Evolutionary conservation across 2,888 invertebrate genomes (phyloP).

Genomic region (Nomada flava): DNA sequence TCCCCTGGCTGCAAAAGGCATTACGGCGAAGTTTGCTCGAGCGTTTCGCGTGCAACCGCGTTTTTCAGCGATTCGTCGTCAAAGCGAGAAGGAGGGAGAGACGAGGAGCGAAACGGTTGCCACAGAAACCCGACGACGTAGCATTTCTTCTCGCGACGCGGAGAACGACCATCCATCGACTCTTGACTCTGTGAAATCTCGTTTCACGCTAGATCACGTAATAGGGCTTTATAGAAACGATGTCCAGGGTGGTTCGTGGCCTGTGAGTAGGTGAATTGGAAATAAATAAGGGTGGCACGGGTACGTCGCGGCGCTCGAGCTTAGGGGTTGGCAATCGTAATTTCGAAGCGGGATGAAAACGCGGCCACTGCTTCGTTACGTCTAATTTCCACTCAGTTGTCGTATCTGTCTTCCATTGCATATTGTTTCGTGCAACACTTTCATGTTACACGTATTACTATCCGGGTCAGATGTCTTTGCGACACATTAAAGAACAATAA

Average conservation of each 20-base stretch:
- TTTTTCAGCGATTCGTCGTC: slow-evolving; percentile 11
- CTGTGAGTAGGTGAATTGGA: slow-evolving; percentile 21
- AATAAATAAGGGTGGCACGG: slow-evolving; percentile 18
- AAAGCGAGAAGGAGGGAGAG: neutral
- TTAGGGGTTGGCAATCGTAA: neutral
- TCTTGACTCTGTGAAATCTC: slow-evolving; percentile 42
- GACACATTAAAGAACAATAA: too few species aligned
- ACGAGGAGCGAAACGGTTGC: neutral
- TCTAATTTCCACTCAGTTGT: too few species aligned
- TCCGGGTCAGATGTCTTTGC: too few species aligned
- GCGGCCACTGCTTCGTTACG: too few species aligned
- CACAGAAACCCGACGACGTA: slow-evolving; percentile 10
- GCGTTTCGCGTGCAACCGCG: slow-evolving; percentile 1
- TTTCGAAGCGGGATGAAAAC: neutral
- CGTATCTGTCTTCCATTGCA: too few species aligned
- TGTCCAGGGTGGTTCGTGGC: neutral
- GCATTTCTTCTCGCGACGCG: slow-evolving; percentile 11
- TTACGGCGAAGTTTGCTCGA: slow-evolving; percentile 9
- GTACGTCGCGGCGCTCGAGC: neutral
- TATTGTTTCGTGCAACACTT: too few species aligned
- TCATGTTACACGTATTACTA: too few species aligned
- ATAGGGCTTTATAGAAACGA: slow-evolving; percentile 33
- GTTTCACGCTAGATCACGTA: slow-evolving; percentile 51
- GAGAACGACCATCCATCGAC: slow-evolving; percentile 16
- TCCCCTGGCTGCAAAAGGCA: slow-evolving; percentile 5